Evolutionary conservation across 1,140 invertebrate genomes (phyloP).

Genomic region (Belonocnema kinseyi): DNA sequence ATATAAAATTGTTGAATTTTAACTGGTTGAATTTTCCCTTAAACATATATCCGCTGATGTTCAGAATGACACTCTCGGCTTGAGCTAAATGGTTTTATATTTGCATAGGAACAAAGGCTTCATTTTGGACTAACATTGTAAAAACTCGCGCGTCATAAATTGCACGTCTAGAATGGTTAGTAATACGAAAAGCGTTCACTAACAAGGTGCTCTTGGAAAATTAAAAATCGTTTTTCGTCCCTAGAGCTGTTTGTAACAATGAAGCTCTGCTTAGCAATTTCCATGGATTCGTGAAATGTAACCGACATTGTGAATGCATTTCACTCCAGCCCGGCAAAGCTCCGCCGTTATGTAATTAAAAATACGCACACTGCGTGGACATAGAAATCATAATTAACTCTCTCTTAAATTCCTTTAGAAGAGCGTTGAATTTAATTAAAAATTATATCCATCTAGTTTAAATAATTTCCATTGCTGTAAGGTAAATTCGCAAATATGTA

Average conservation of each 20-base stretch:
- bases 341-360: slow-evolving; percentile 5
- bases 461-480: background rate
- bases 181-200: background rate
- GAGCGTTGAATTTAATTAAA: slow-evolving; percentile 4
- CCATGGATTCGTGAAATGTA: background rate
- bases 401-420: slow-evolving; percentile 9
- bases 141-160: background rate
- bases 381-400: slow-evolving; percentile 20
- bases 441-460: background rate
- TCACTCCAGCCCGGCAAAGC: background rate
- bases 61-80: background rate
- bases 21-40: too few species aligned
- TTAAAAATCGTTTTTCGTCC: slow-evolving; percentile 28
- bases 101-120: background rate
- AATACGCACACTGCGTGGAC: slow-evolving; percentile 2
- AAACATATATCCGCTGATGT: too few species aligned
- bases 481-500: slow-evolving; percentile 1
- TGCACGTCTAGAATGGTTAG: background rate
- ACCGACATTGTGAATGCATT: slow-evolving; percentile 15
- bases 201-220: slow-evolving; percentile 8
- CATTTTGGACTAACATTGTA: background rate
- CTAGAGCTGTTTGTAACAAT: slow-evolving; percentile 21
- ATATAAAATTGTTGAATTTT: too few species aligned
- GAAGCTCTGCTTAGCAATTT: slow-evolving; percentile 6
- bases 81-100: background rate